Percentiles rank a stretch among this genome's conserved stretches.
Evolutionary conservation across 2,888 invertebrate genomes (phyloP).

Genomic region (Pseudeuparius sepicola): DNA sequence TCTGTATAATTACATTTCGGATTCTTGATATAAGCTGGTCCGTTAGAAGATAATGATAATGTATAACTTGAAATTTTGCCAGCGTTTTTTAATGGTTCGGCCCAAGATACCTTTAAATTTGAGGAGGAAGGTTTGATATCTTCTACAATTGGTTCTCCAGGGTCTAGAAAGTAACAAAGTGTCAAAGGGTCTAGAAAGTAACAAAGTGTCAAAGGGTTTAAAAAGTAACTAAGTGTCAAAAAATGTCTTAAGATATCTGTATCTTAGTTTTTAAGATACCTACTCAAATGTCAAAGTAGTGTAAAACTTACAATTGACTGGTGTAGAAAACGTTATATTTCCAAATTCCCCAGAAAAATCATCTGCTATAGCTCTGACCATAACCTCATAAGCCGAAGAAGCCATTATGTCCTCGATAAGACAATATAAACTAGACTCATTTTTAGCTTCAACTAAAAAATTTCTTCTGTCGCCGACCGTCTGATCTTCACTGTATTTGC

Average conservation of each 20-base stretch:
- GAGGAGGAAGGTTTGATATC: neutral
- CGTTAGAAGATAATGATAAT: neutral
- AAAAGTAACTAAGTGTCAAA: too few species aligned
- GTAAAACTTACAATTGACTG: slow-evolving; percentile 17
- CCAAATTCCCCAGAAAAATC: neutral
- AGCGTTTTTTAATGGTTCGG: slow-evolving; percentile 10
- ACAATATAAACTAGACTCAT: neutral
- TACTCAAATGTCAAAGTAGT: too few species aligned
- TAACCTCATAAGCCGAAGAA: slow-evolving; percentile 12
- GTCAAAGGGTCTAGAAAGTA: too few species aligned
- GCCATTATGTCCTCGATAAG: slow-evolving; percentile 9
- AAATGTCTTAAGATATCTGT: too few species aligned
- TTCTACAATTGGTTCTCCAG: slow-evolving; percentile 4
- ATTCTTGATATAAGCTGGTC: neutral
- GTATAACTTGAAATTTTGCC: slow-evolving; percentile 12
- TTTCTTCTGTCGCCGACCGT: slow-evolving; percentile 1
- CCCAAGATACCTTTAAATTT: slow-evolving; percentile 8
- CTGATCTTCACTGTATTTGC: slow-evolving; percentile 11
- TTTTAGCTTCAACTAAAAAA: neutral
- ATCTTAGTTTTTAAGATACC: too few species aligned
- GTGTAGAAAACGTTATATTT: slow-evolving; percentile 8
- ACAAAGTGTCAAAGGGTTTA: too few species aligned
- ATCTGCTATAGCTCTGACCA: slow-evolving; percentile 11
- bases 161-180: slow-evolving; percentile 9
- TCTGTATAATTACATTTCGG: neutral